Base-by-base conservation (phyloP, 1,140 invertebrate genomes). In the Sycophaga agraensis region DNA sequence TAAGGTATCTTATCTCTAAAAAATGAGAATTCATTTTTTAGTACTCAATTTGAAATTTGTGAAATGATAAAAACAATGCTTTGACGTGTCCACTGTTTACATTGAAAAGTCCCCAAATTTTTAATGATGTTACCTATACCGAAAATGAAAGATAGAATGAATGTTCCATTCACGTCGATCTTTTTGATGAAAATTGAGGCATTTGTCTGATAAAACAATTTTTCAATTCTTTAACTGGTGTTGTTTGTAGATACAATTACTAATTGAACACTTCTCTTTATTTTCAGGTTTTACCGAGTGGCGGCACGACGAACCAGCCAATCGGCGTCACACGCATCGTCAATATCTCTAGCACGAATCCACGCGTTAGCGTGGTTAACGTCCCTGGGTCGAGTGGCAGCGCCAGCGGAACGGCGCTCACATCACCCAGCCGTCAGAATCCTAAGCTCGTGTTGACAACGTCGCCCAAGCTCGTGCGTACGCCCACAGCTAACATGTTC, bases 291-390 rank as follows among this genome's bases (percentile, higher is more conserved):
- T 64, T 82, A 63, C 70, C 75, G 0, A 73, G 74, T 45, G 69
- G 72, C 49, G 66, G 71, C 5, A 76, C 78, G 11, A 72, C 78
- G 26, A 76, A 65, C 28, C 78, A 79, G 55, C 77, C 81, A 58
- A 68, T 80, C 3, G 76, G 80, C 5, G 75, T 82, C 59, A 78
- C 79, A 5, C 66, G 80, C 17, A 80, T 82, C 50, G 78, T 82
- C 35, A 82, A 79, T 56, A 75, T 82, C 46, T 64, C 71, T 26
- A 67, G 67, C 17, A 66, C 71, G 0, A 62, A 75, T 6, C 74
- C 78, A 7, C 73, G 79, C 11, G 72, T 79, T 8, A 74, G 70
- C 39, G 68, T 77, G 43, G 68, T 74, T 24, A 73, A 73, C 46
- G 68, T 77, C 19, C 66, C 78, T 3, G 70, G 66, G 14, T 63